Conservation (phyloP, 2,113 vertebrate species). For the Triplophysa dalaica region DNA sequence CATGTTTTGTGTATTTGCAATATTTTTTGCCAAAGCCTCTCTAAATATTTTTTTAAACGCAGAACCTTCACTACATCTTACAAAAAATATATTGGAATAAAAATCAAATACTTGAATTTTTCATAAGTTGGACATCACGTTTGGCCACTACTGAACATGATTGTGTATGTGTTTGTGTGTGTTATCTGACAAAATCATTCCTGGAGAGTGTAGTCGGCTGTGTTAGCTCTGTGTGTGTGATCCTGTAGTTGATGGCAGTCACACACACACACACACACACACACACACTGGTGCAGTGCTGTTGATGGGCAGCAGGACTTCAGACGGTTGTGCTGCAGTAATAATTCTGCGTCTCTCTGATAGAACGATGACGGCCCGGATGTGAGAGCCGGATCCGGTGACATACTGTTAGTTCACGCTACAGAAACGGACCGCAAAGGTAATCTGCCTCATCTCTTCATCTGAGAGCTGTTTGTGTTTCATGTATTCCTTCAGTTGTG, state of each 20-base stretch:
- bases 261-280: slow-evolving; percentile 17
- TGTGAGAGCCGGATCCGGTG: slow-evolving; percentile 93
- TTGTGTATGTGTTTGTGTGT: too few species aligned
- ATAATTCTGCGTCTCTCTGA: slow-evolving; percentile 36
- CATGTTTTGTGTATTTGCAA: too few species aligned
- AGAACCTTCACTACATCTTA: too few species aligned
- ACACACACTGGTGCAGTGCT: slow-evolving; percentile 19
- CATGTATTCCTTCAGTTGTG: neutral
- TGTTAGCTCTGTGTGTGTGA: too few species aligned
- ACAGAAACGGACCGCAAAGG: slow-evolving; percentile 98
- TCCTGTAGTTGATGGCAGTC: neutral
- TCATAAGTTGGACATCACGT: too few species aligned
- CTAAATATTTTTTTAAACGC: too few species aligned
- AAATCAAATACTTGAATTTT: too few species aligned
- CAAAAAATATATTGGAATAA: too few species aligned
- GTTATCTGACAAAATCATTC: too few species aligned
- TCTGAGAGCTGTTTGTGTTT: neutral
- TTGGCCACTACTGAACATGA: too few species aligned
- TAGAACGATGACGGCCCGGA: slow-evolving; percentile 96
- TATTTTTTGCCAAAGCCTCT: too few species aligned
- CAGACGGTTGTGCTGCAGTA: slow-evolving; percentile 17
- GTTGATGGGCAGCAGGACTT: neutral
- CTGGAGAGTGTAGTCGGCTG: too few species aligned
- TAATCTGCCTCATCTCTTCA: slow-evolving; percentile 57
- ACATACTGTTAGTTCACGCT: slow-evolving; percentile 94